phyloP scores from a whole-genome alignment of 2,113 vertebrate species.

The Zosterops lateralis region DNA sequence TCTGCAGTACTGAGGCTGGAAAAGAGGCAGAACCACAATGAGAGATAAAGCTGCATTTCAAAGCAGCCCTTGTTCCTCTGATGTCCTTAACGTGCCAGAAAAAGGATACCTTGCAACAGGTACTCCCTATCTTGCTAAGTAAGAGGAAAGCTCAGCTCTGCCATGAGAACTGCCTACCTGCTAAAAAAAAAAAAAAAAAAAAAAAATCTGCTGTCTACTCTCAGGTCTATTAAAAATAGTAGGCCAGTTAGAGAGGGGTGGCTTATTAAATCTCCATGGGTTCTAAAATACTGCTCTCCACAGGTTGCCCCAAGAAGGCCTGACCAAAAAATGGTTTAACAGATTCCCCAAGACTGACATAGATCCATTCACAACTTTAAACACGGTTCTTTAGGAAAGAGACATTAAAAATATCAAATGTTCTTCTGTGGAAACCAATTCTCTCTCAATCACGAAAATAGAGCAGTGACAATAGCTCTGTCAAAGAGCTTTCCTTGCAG shows the following conservation, averaged over 20 bases:
- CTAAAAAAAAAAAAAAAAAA: not conserved
- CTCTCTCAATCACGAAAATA: not conserved
- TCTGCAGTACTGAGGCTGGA: not conserved
- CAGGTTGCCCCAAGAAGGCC: not conserved
- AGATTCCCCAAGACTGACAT: not conserved
- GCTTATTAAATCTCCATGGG: not conserved
- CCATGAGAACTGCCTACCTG: not conserved
- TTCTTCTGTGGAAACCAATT: not conserved
- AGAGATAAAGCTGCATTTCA: conserved; percentile 27
- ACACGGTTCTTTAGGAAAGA: not conserved
- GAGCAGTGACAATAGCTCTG: not conserved
- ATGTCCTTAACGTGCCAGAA: not conserved
- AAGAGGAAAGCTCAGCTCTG: not conserved
- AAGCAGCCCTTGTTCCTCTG: not conserved
- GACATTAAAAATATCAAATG: not conserved
- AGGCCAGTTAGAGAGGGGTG: not conserved
- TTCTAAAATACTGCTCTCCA: not conserved
- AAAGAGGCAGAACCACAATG: not conserved
- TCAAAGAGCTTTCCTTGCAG: not conserved
- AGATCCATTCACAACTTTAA: not conserved
- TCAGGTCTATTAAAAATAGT: not conserved
- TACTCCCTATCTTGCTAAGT: not conserved
- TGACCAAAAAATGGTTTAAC: not conserved
- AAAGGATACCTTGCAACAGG: not conserved
- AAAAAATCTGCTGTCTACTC: not conserved